Conservation (phyloP, 35 echinoderm and acorn worm species). For the Ptychodera flava region DNA sequence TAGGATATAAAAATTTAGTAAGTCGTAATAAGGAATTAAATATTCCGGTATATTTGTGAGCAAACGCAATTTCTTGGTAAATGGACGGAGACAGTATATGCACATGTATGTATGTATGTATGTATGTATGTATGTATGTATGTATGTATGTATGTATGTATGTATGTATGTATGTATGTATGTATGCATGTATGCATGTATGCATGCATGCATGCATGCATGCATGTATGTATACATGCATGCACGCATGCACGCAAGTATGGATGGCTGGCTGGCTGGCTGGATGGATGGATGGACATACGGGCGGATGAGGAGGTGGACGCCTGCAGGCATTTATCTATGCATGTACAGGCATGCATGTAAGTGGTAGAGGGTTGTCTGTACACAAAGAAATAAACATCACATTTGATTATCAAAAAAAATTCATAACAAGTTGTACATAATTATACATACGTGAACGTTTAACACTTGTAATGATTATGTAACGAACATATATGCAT, state of each 20-base stretch:
- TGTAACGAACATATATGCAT: not conserved
- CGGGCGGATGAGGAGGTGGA: not conserved
- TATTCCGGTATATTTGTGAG: too few species aligned
- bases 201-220: not conserved
- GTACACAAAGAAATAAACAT: too few species aligned
- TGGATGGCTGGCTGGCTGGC: not conserved
- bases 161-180: conserved; percentile 2
- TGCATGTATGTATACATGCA: not conserved
- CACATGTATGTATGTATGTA: not conserved
- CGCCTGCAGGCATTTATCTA: not conserved
- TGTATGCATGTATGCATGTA: not conserved
- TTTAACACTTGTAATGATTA: not conserved
- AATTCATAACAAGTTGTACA: too few species aligned
- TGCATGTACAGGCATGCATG: not conserved
- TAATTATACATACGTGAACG: not conserved
- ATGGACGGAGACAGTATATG: too few species aligned
- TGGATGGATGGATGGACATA: not conserved
- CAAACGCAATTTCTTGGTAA: too few species aligned
- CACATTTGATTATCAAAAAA: too few species aligned
- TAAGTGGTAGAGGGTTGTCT: not conserved
- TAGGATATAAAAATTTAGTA: too few species aligned
- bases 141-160: not conserved
- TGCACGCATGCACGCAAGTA: not conserved
- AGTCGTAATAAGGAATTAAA: too few species aligned
- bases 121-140: not conserved